Percentiles rank a stretch among this genome's conserved stretches.
Evolutionary conservation across 2,797 vertebrate genomes (phyloP).

Genomic region (Mormyrops attenuatus): DNA sequence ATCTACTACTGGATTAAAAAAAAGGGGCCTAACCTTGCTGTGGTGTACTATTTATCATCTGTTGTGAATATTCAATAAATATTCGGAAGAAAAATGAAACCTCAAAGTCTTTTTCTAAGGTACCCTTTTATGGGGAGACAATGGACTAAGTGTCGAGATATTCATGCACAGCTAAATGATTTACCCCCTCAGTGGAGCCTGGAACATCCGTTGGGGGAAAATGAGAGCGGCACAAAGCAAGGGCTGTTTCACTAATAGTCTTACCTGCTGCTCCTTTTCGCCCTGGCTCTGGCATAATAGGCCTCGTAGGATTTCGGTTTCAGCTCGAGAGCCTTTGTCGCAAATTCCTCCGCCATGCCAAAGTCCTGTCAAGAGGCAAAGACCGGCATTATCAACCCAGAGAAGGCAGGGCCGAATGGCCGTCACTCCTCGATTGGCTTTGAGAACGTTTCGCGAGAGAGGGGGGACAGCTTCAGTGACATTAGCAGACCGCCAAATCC

Average conservation of each 20-base stretch:
- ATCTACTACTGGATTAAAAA: neutral
- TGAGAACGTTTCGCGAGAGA: neutral
- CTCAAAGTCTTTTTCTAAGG: neutral
- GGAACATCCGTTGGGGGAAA: neutral
- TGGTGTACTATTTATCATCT: neutral
- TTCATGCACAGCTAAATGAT: neutral
- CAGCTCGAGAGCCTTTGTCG: slow-evolving; percentile 91
- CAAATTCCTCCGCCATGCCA: slow-evolving; percentile 97
- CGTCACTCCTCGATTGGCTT: neutral
- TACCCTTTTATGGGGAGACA: neutral
- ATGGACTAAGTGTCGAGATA: neutral
- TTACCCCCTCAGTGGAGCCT: neutral
- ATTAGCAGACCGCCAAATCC: neutral
- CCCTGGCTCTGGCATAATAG: slow-evolving; percentile 92
- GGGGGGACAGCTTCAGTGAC: neutral
- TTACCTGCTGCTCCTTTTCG: slow-evolving; percentile 98
- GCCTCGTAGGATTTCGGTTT: slow-evolving; percentile 96
- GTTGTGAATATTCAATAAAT: neutral
- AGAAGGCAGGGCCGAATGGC: neutral
- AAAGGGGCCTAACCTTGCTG: neutral
- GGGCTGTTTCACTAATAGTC: slow-evolving; percentile 5
- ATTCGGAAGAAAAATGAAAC: neutral
- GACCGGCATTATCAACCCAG: neutral
- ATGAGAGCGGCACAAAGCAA: neutral
- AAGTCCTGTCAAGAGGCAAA: slow-evolving; percentile 73